Conservation (phyloP, 1,140 invertebrate genomes). For the Platorchestia sp. region DNA sequence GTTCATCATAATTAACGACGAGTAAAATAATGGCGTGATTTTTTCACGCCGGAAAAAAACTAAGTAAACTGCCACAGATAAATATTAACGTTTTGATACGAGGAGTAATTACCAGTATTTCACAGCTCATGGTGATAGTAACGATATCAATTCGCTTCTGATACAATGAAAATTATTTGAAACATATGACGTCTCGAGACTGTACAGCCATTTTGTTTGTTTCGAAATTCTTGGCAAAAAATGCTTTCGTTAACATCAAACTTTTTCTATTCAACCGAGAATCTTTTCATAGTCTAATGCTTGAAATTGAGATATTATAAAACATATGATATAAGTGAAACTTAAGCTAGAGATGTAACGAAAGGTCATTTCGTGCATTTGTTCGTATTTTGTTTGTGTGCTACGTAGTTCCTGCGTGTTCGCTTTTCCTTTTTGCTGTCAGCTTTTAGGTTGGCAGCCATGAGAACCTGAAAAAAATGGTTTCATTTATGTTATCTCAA, state of each 20-base stretch:
- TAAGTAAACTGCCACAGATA: no score
- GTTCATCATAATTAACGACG: no score
- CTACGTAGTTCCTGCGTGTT: constrained; percentile 37
- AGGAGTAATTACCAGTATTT: no score
- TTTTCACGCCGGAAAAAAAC: no score
- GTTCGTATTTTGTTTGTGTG: constrained; percentile 35
- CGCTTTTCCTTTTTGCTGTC: constrained; percentile 33
- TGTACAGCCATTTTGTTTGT: neutral
- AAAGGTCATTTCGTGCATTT: neutral
- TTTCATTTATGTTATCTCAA: neutral
- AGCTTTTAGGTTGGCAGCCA: neutral
- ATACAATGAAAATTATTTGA: neutral
- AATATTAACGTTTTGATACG: no score
- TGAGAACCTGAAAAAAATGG: neutral
- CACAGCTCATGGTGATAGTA: no score
- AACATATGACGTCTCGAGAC: neutral
- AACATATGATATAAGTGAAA: neutral
- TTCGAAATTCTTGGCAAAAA: neutral
- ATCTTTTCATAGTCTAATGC: neutral
- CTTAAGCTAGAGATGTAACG: neutral
- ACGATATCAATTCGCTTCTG: no score
- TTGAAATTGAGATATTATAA: neutral
- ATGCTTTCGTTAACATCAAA: neutral
- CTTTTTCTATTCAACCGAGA: neutral
- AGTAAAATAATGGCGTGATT: no score